Base-by-base conservation (phyloP, 2,113 vertebrate genomes). In the Balaeniceps rex region DNA sequence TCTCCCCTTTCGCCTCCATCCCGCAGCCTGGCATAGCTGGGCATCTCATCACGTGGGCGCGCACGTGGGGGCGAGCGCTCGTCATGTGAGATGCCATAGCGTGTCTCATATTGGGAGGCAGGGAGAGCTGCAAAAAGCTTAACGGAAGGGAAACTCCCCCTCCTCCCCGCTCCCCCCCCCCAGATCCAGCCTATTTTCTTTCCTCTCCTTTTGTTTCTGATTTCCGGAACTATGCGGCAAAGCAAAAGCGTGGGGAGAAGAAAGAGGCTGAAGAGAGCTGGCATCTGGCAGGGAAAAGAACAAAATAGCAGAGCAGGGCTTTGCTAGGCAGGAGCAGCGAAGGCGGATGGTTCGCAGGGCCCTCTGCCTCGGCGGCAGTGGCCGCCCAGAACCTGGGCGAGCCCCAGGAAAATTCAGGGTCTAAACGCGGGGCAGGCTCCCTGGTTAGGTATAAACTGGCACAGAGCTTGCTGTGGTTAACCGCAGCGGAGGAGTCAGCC, bases 201-300 rank as follows among this genome's bases (percentile, higher is more conserved):
- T 84, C 93, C 95, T 94, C 57, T 82, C 31, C 96, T 96, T 96
- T 97, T 96, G 93, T 95, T 94, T 75, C 95, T 87, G 89, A 8
- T 95, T 94, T 96, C 95, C 96, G 87, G 95, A 95, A 79, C 93
- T 66, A 85, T 90, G 95, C 94, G 17, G 96, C 90, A 85, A 95
- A 95, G 92, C 96, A 88, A 93, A 93, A 97, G 94, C 75, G 12
- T 71, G 84, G 89, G 94, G 94, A 93, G 93, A 95, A 93, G 90
- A 96, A 94, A 96, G 74, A 96, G 90, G 85, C 60, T 95, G 96
- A 90, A 77, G 96, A 58, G 93, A 96, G 84, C 94, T 96, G 96
- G 94, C 94, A 96, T 96, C 96, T 96, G 96, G 94, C 96, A 96
- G 96, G 96, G 96, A 96, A 96, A 96, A 95, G 96, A 87, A 93